Evolutionary conservation across 2,113 vertebrate species (phyloP).

Genomic region (Lanius collurio): DNA sequence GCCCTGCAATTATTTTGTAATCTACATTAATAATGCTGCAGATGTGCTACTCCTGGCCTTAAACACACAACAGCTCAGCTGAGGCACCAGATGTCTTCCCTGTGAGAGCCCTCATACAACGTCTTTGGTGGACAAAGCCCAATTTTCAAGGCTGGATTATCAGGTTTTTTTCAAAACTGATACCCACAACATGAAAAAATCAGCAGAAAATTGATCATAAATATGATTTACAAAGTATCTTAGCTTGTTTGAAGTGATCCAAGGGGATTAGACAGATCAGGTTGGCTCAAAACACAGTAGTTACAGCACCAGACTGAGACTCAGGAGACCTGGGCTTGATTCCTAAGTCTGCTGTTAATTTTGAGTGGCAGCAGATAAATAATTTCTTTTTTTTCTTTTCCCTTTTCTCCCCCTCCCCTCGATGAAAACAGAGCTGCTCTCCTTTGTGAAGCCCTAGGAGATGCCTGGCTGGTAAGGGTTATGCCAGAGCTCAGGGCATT

Average conservation of each 20-base stretch:
- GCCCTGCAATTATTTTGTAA: not conserved
- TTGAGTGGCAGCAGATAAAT: not conserved
- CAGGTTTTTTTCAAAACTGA: not conserved
- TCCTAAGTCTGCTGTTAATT: not conserved
- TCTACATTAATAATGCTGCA: not conserved
- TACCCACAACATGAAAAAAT: not conserved
- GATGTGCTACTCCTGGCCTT: not conserved
- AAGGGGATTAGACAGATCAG: not conserved
- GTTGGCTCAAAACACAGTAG: not conserved
- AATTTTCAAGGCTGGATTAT: not conserved
- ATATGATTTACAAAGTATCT: not conserved
- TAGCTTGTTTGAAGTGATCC: not conserved
- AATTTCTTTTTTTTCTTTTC: not conserved
- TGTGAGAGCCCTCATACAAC: not conserved
- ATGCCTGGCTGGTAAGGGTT: not conserved
- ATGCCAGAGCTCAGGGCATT: not conserved
- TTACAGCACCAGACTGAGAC: not conserved
- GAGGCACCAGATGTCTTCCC: slow-evolving; percentile 33
- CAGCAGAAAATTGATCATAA: not conserved
- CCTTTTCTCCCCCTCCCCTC: not conserved
- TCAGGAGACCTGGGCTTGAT: not conserved
- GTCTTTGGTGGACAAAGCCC: slow-evolving; percentile 24
- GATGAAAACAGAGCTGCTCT: not conserved
- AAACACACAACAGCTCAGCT: not conserved
- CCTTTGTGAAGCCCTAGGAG: not conserved